Percentiles rank a stretch among this genome's conserved stretches.
Evolutionary conservation across 2,888 invertebrate species (phyloP).

Genomic region (Pedicia rivosa): DNA sequence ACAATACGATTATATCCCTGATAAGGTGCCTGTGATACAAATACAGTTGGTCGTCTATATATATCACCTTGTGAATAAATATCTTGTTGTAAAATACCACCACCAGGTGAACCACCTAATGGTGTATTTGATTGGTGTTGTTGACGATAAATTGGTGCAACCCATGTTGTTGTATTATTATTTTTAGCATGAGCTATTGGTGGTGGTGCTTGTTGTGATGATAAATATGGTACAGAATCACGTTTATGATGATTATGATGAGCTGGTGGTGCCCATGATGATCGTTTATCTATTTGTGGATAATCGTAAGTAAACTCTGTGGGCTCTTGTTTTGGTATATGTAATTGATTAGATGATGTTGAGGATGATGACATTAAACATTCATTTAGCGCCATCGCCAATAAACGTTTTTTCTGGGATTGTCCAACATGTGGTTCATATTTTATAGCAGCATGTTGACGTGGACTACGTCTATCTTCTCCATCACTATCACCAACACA

Average conservation of each 20-base stretch:
- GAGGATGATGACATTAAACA: conserved; percentile 37
- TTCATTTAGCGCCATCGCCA: conserved; percentile 74
- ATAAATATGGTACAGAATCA: conserved; percentile 23
- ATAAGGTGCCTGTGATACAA: conserved; percentile 40
- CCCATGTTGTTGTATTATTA: conserved; percentile 24
- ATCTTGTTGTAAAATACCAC: conserved; percentile 27
- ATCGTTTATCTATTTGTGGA: conserved; percentile 24
- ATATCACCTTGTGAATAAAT: conserved; percentile 35
- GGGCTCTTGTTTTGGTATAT: conserved; percentile 31
- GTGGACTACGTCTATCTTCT: conserved; percentile 39
- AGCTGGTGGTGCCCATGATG: conserved; percentile 33
- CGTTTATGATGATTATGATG: conserved; percentile 29
- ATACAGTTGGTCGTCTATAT: conserved; percentile 50
- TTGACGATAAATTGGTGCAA: conserved; percentile 28
- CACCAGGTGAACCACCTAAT: conserved; percentile 28
- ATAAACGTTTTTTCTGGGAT: conserved; percentile 75
- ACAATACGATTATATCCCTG: conserved; percentile 29
- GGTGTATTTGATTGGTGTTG: conserved; percentile 39
- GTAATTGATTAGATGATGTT: conserved; percentile 19
- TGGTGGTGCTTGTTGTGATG: conserved; percentile 21
- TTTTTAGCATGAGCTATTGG: conserved; percentile 32
- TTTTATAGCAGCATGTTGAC: conserved; percentile 22
- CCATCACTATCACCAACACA: conserved; percentile 61
- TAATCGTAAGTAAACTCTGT: conserved; percentile 28
- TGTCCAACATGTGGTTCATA: conserved; percentile 40